Conservation (phyloP, 2,797 vertebrate genomes). For the Acropternis orthonyx region DNA sequence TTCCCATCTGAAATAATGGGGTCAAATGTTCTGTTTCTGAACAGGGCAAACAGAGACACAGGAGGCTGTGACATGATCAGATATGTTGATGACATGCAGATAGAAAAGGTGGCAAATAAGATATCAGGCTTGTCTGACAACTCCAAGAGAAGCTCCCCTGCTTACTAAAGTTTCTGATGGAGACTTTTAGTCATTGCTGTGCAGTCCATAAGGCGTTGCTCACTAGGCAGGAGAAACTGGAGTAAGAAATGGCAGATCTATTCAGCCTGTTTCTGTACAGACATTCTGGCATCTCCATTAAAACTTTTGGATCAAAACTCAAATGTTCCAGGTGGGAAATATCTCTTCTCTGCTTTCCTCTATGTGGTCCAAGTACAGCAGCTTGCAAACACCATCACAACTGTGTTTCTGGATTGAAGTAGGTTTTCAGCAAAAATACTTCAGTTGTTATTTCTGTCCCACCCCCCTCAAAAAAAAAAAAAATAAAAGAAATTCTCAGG, state of each 20-base stretch:
- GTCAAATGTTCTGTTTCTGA: neutral
- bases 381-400: neutral
- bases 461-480: too few species aligned
- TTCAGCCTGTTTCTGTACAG: neutral
- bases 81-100: neutral
- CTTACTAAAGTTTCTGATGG: neutral
- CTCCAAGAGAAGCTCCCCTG: neutral
- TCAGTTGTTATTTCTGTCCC: neutral
- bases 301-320: neutral
- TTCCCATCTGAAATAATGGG: neutral
- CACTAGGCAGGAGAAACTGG: neutral
- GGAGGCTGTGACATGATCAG: neutral
- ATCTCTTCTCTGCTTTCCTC: neutral
- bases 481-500: fast-evolving
- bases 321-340: neutral
- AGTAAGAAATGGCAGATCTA: neutral
- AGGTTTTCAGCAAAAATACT: neutral
- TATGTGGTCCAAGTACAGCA: neutral
- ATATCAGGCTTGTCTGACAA: neutral
- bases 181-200: neutral
- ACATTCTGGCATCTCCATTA: neutral
- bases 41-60: neutral
- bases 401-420: neutral
- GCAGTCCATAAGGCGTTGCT: neutral
- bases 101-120: neutral